Evolutionary conservation across 2,888 invertebrate genomes (phyloP), one percentile per base, ranked within the genome.

Genomic region (Dynastes maya): DNA sequence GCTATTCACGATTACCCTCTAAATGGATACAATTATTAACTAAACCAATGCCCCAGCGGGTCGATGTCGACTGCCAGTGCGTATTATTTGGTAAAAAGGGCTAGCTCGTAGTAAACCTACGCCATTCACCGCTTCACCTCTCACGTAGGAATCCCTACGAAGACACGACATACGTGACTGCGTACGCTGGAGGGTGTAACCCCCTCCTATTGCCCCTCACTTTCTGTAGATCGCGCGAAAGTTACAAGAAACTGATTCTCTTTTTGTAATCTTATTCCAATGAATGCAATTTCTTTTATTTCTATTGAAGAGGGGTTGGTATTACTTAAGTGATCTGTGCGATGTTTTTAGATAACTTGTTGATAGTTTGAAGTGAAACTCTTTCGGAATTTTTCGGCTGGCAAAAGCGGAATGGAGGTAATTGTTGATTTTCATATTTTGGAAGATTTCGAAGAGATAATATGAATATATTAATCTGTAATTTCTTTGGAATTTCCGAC

Each of bases 121-220:
- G 32, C 5, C 32, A 5, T 32, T 32, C 5, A 55, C 53, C 2
- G 1, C 53, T 55, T 55, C 53, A 1, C 9, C 45, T 8, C 45
- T 11, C 8, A 11, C 45, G 6, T 8, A 45, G 53, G 53, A 55
- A 55, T 16, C 53, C 53, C 16, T 16, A 16, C 16, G 53, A 55
- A 55, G 53, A 55, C 53, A 16, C n/a, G n/a, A n/a, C 16, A 55
- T 55, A 55, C 53, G 53, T 55, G 53, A 55, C 53, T 55, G 16
- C 53, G 16, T 55, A 55, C 13, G 11, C 45, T 45, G 45, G 9
- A 45, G 45, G 11, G 45, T 9, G 45, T 11, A 6, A 45, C 2
- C 45, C 45, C 45, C 45, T 11, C 45, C 45, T 9, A 45, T 11
- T 2, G 1, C 45, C 11, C 45, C 45, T 11, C 45, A 9, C 45